Base-by-base conservation (phyloP, 2,888 invertebrate genomes). In the Drosophila mettleri region DNA sequence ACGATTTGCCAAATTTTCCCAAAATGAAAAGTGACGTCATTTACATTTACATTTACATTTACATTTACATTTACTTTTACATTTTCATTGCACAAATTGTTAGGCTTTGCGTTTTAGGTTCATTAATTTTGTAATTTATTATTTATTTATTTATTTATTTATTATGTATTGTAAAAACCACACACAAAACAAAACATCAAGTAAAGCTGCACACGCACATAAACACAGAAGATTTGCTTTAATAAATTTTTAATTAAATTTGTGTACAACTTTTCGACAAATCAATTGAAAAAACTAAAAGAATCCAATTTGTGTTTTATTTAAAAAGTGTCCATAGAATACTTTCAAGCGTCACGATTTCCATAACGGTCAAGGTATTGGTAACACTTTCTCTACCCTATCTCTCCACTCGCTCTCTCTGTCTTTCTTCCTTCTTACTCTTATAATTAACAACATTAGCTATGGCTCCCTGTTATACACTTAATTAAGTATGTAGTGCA, bases 121-220 rank as follows among this genome's bases (percentile, higher is more conserved):
- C 86, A 75, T 78, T 75, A 80, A 85, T 59, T 89, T 73, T 86
- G 82, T 88, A 84, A 88, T 82, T 80, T 83, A 78, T 80, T 82
- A 78, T 83, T 86, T 88, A 83, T 86, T 87, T 86, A 82, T 89
- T 64, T 51, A 51, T 83, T 83, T 77, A 82, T 89, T 81, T 80
- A 80, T 86, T 87, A 82, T 76, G 80, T 84, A 89, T 87, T 86
- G 86, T 83, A 88, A 80, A 60, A 57, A 41, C 62, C 18, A 65
- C 61, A 85, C 70, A 72, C 60, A 70, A 62, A 43, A 74, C 61
- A 64, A 60, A 64, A 60, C 51, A 39, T 62, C 33, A 63, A 69
- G 65, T 63, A 81, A 76, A 69, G 69, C 73, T 63, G 61, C 67
- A 64, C 67, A 81, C 53, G 67, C 66, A 74, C 41, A 58, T 10